phyloP scores from a whole-genome alignment of 2,888 invertebrate genomes.

The Invenusta paracnida region DNA sequence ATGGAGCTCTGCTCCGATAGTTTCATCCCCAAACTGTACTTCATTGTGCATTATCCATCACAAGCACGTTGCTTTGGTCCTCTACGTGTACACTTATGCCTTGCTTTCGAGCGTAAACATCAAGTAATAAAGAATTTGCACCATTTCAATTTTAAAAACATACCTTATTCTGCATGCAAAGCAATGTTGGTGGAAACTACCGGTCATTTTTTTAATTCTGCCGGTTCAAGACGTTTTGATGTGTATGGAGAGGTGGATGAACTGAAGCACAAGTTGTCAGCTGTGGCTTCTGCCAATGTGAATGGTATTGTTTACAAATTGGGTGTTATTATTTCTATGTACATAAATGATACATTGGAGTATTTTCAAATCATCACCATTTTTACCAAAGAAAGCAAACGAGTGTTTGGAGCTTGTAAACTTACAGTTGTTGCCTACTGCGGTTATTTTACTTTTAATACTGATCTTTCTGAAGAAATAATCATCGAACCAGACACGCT shows the following conservation, averaged over 20 bases:
- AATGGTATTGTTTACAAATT: background rate
- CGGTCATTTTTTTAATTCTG: conserved; percentile 11
- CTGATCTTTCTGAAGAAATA: background rate
- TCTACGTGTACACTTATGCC: background rate
- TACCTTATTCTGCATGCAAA: background rate
- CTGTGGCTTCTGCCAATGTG: background rate
- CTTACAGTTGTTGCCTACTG: background rate
- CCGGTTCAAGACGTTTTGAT: background rate
- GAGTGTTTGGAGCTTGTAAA: background rate
- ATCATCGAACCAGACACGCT: background rate
- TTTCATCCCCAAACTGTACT: conserved; percentile 23
- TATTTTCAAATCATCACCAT: background rate
- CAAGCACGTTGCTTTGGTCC: conserved; percentile 4
- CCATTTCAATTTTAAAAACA: conserved; percentile 13
- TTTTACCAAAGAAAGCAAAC: background rate
- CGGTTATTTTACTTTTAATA: background rate
- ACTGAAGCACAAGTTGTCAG: background rate
- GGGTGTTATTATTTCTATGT: background rate
- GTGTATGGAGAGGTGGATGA: conserved; percentile 16
- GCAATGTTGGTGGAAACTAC: background rate
- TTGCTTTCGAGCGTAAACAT: conserved; percentile 14
- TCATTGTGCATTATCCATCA: background rate
- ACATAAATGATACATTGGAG: background rate
- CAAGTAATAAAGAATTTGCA: conserved; percentile 8
- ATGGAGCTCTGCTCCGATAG: background rate